Conservation (phyloP, 2,797 vertebrate species). For the Tarsius wallacei region DNA sequence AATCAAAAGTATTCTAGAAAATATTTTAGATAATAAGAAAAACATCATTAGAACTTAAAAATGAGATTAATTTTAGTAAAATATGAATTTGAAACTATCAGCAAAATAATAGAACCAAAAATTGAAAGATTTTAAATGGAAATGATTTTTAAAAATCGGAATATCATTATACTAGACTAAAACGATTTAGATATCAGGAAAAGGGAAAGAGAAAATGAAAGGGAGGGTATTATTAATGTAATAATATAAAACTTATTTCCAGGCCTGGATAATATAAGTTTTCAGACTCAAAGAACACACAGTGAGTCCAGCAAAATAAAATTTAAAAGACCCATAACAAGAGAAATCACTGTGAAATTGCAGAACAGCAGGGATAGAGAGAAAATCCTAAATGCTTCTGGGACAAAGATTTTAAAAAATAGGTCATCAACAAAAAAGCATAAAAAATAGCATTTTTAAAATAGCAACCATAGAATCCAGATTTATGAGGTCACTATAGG, state of each 20-base stretch:
- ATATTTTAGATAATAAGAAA: not conserved
- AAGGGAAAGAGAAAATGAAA: constrained; percentile 5
- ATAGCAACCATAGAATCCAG: constrained; percentile 51
- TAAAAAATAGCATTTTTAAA: constrained; percentile 64
- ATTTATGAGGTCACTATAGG: constrained; percentile 62
- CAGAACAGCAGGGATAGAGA: constrained; percentile 21
- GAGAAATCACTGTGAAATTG: constrained; percentile 61
- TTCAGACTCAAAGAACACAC: not conserved
- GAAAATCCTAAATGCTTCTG: constrained; percentile 70
- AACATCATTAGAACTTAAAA: not conserved
- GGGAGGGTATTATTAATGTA: not conserved
- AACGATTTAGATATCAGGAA: constrained; percentile 47
- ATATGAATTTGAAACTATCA: not conserved
- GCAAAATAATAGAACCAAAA: not conserved
- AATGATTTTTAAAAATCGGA: constrained; percentile 15
- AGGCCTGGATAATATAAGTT: constrained; percentile 31
- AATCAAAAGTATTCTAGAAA: not conserved
- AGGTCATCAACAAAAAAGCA: constrained; percentile 67
- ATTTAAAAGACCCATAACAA: constrained; percentile 35
- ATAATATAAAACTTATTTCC: constrained; percentile 32
- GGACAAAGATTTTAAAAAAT: constrained; percentile 67
- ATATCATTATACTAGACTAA: not conserved
- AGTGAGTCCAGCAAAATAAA: constrained; percentile 48
- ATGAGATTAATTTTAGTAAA: not conserved
- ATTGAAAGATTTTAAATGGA: not conserved